phyloP scores from a whole-genome alignment of 2,888 invertebrate species.

The Pocota personata region DNA sequence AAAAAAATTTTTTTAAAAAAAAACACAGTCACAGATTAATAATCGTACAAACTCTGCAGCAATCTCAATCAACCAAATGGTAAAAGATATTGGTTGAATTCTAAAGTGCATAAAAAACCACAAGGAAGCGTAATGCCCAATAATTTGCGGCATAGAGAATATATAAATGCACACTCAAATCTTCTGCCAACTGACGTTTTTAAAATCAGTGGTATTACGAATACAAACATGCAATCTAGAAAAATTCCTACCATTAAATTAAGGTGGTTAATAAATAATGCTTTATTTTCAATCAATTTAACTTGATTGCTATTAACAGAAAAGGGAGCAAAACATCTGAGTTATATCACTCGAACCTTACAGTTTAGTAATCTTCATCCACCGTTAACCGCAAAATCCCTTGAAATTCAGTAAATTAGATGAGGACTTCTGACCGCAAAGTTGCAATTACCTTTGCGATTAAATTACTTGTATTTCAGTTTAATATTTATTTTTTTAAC shows the following conservation, averaged over 20 bases:
- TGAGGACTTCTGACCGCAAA: slow-evolving; percentile 57
- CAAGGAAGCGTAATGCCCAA: slow-evolving; percentile 13
- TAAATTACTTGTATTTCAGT: slow-evolving; percentile 40
- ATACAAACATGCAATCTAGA: slow-evolving; percentile 31
- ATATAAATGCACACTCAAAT: slow-evolving; percentile 2
- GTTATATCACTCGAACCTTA: slow-evolving; percentile 28
- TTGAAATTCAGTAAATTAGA: slow-evolving; percentile 50
- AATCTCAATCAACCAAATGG: neutral
- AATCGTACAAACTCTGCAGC: no score
- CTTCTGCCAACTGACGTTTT: slow-evolving; percentile 41
- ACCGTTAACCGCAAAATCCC: slow-evolving; percentile 53
- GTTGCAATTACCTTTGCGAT: slow-evolving; percentile 55
- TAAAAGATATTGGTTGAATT: neutral
- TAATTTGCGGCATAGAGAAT: slow-evolving; percentile 27
- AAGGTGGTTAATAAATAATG: slow-evolving; percentile 36
- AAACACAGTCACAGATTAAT: no score
- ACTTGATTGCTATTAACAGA: slow-evolving; percentile 34
- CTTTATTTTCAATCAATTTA: slow-evolving; percentile 54
- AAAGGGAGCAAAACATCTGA: slow-evolving; percentile 8
- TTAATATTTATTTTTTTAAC: slow-evolving; percentile 20
- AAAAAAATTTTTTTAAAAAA: no score
- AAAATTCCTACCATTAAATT: slow-evolving; percentile 28
- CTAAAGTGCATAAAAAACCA: slow-evolving; percentile 6
- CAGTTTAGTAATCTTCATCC: slow-evolving; percentile 18
- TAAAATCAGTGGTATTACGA: slow-evolving; percentile 21